Evolutionary conservation across 2,888 invertebrate species (phyloP).

Genomic region (Aporophyla nigra): DNA sequence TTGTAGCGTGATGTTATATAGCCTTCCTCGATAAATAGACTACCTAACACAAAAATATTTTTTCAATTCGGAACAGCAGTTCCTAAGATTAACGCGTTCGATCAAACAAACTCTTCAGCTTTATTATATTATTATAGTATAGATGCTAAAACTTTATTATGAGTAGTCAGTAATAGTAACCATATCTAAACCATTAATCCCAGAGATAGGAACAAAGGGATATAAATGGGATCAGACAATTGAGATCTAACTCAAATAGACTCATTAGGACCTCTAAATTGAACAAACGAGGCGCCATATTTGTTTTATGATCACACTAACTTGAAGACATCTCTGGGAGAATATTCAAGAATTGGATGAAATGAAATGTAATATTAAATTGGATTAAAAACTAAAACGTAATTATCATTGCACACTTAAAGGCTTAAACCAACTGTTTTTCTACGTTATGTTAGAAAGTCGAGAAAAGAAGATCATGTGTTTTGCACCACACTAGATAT

Average conservation of each 20-base stretch:
- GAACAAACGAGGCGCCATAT: constrained; percentile 35
- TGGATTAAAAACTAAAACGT: not conserved
- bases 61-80: too few relatives aligned
- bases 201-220: constrained; percentile 32
- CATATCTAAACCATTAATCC: constrained; percentile 3
- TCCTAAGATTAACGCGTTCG: too few relatives aligned
- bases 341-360: not conserved
- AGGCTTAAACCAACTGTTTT: not conserved
- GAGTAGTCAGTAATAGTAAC: not conserved
- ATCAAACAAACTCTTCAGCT: too few relatives aligned
- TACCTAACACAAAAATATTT: too few relatives aligned
- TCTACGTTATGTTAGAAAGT: not conserved
- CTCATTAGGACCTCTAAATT: constrained; percentile 48
- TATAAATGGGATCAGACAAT: constrained; percentile 35
- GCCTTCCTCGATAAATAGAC: too few relatives aligned
- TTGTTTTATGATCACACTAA: constrained; percentile 37
- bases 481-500: too few relatives aligned
- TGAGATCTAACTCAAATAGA: constrained; percentile 40
- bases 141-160: not conserved
- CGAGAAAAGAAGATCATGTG: not conserved
- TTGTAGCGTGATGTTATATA: too few relatives aligned
- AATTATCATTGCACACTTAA: not conserved
- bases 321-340: constrained; percentile 2
- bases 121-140: too few relatives aligned
- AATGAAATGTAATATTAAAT: not conserved